These are phyloP conservation scores for Nowickia ferox DNA, from an alignment of 2,888 invertebrate species.

Conservation along the genomic window DNA sequence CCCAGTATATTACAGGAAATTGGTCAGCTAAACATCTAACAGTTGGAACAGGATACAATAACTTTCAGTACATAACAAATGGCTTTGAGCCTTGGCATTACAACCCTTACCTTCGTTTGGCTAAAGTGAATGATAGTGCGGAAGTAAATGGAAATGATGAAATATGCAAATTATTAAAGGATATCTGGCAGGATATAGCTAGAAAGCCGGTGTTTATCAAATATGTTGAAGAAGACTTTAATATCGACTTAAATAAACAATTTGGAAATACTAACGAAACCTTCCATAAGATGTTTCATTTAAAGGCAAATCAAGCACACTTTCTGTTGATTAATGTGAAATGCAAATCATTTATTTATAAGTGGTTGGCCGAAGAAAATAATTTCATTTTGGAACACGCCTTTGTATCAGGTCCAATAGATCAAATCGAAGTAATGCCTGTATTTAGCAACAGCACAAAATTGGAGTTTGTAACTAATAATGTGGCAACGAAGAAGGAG, in stretches of 20 bases:
- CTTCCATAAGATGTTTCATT: slow-evolving; percentile 28
- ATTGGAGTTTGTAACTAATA: slow-evolving; percentile 80
- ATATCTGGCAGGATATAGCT: slow-evolving; percentile 44
- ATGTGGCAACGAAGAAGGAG: slow-evolving; percentile 66
- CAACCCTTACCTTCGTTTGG: slow-evolving; percentile 23
- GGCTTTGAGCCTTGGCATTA: slow-evolving; percentile 47
- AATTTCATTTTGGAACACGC: slow-evolving; percentile 76
- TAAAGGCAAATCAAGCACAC: not conserved
- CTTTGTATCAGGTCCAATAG: slow-evolving; percentile 83
- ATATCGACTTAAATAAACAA: slow-evolving; percentile 20
- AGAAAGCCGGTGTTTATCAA: slow-evolving; percentile 79
- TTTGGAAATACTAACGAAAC: not conserved
- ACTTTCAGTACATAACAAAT: slow-evolving; percentile 45
- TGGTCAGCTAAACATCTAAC: slow-evolving; percentile 82
- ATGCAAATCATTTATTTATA: slow-evolving; percentile 83
- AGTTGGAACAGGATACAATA: slow-evolving; percentile 69
- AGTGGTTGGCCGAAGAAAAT: slow-evolving; percentile 79
- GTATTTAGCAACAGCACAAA: slow-evolving; percentile 70
- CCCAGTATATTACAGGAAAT: slow-evolving; percentile 83
- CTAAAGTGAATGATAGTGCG: slow-evolving; percentile 4
- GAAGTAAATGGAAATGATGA: slow-evolving; percentile 30
- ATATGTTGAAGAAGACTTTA: slow-evolving; percentile 83
- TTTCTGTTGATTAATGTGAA: slow-evolving; percentile 79
- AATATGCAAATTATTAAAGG: slow-evolving; percentile 74
- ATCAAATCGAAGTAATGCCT: slow-evolving; percentile 81